These are phyloP conservation scores for Acomys russatus DNA, from an alignment of 2,797 vertebrate genomes.

Conservation along the genomic window DNA sequence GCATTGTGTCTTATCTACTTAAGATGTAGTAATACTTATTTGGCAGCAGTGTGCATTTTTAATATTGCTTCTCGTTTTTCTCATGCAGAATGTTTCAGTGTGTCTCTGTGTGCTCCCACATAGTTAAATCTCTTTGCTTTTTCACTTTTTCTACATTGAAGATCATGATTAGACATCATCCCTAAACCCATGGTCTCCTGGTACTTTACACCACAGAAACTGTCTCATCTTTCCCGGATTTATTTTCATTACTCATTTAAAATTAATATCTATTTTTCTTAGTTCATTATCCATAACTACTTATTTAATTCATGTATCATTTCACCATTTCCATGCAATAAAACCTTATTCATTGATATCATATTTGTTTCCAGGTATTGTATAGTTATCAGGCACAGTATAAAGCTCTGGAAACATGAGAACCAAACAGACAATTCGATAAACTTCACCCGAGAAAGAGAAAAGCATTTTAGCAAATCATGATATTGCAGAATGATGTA, in stretches of 20 bases:
- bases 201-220: neutral
- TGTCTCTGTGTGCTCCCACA: fast-evolving
- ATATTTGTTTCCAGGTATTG: neutral
- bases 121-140: neutral
- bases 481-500: neutral
- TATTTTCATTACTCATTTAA: neutral
- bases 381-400: neutral
- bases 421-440: neutral
- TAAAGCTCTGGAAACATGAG: neutral
- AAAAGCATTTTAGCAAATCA: neutral
- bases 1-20: neutral
- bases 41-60: neutral
- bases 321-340: neutral
- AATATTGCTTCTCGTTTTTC: neutral
- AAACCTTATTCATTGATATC: neutral
- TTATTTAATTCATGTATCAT: neutral
- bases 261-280: neutral
- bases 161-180: neutral
- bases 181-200: neutral
- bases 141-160: neutral
- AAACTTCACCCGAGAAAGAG: neutral
- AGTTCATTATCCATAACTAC: neutral
- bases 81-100: neutral
- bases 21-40: neutral
- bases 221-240: neutral